These are phyloP conservation scores for Sebastes cheni DNA, from an alignment of 2,797 vertebrate species.

Conservation along the genomic window DNA sequence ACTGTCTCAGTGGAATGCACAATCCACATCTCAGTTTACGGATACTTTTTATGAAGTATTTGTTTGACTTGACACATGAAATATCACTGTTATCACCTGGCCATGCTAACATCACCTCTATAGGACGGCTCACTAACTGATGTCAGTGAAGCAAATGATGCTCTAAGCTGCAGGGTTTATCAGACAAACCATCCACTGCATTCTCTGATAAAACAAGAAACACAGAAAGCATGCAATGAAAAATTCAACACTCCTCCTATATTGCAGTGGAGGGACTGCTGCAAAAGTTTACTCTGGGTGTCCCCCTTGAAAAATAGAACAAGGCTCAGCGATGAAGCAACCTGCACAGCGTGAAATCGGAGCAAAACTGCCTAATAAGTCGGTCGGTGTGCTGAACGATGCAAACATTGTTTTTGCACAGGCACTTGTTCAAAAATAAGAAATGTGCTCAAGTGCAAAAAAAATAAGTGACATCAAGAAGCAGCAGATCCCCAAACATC, in stretches of 20 bases:
- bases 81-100: not conserved
- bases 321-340: not conserved
- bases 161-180: too few relatives aligned
- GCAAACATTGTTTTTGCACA: slow-evolving; percentile 20
- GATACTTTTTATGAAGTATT: not conserved
- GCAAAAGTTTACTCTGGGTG: slow-evolving; percentile 9
- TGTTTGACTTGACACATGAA: too few relatives aligned
- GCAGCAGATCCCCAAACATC: not conserved
- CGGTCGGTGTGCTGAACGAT: slow-evolving; percentile 27
- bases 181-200: not conserved
- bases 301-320: slow-evolving; percentile 26
- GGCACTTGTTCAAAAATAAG: slow-evolving; percentile 15
- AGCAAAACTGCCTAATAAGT: slow-evolving; percentile 16
- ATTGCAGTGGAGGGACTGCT: not conserved
- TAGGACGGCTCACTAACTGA: not conserved
- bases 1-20: not conserved
- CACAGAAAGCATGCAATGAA: slow-evolving; percentile 3
- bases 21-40: not conserved
- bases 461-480: not conserved
- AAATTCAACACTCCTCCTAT: not conserved
- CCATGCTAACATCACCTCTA: not conserved
- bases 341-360: slow-evolving; percentile 1
- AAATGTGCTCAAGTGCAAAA: slow-evolving; percentile 32
- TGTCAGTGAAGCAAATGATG: not conserved
- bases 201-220: slow-evolving; percentile 15